Base-by-base conservation (phyloP, 2,888 invertebrate species). In the Patella depressa region DNA sequence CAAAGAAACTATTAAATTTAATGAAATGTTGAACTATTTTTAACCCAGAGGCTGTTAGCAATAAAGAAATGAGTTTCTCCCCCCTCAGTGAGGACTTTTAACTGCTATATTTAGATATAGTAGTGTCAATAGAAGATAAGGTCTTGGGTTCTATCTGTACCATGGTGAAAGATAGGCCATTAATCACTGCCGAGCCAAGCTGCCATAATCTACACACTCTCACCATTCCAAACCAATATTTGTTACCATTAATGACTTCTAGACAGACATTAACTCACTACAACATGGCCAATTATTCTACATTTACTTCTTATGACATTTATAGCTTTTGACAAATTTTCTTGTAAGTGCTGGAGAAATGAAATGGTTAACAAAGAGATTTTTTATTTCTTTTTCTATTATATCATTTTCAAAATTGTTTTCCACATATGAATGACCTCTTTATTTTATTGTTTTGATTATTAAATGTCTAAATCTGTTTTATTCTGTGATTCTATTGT, bases 401-500 rank as follows among this genome's bases (percentile, higher is more conserved):
- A 65, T 65, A 19, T 65, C 24, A 65, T 65, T 65, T 65, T 65
- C 24, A 65, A 15, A 19, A 15, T 24, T 65, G 11, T 45, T 45
- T 45, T 45, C 45, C 7, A 45, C 45, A 45, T 45, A 45, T 45
- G 74, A 70, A 73, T 73, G 74, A 73, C 77, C 70, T 77, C 69
- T 77, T 74, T 77, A 77, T 69, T 71, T 69, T 71, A 54, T 74
- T 73, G 71, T 73, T 74, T 71, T 59, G 74, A 77, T 73, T 73
- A 77, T 73, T 77, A 71, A 73, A 73, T 71, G 57, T 71, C 74
- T 73, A 73, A 73, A 73, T 77, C 55, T 77, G 70, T 73, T 59
- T 57, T 29, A 29, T 71, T 55, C 75, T 55, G 34, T 53, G 71
- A 53, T 29, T 75, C 57, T 14, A 24, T 72, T 76, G 24, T 72